Evolutionary conservation across 2,113 vertebrate species (phyloP), one percentile per base, ranked within the genome.

Genomic region (Tylochromis polylepis): DNA sequence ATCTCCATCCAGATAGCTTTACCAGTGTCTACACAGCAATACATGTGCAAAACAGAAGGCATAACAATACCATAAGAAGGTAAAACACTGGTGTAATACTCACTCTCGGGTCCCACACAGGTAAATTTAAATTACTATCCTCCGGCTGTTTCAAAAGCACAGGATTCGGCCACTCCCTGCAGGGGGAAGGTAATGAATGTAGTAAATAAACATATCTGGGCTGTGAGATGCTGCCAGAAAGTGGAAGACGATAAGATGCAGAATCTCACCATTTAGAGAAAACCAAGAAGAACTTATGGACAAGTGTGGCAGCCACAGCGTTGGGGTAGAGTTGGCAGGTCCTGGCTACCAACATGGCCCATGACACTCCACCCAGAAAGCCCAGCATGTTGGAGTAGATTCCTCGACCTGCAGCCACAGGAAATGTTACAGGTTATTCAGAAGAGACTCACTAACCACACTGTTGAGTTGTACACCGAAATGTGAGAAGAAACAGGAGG

Each of bases 331-430:
- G 96, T 49, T 99, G 98, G 93, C 98, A 99, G 53, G 97, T 99
- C 94, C 98, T 96, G 87, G 99, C 99, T 92, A 99, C 99, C 22
- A 99, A 93, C 97, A 99, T 99, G 24, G 98, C 98, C 99, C 99
- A 99, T 11, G 98, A 99, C 87, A 99, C 98, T 49, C 98, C 99
- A 89, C 99, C 98, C 85, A 99, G 97, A 90, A 99, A 99, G 59
- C 99, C 99, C 93, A 99, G 86, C 94, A 99, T 97, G 91, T 99
- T 99, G 87, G 99, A 99, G 94, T 99, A 99, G 94, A 99, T 98
- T 51, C 98, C 99, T 84, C 98, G 98, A 11, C 97, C 98, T 99
- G 85, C 34, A 90, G 90, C 8, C 8, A 57, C 18, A 77, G 5
- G 22, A 15, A 14, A 79, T 1, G 46, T 4, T 5, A 43, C 8